These are phyloP conservation scores for Buathra laborator DNA, from an alignment of 2,888 invertebrate species.

Conservation along the genomic window DNA sequence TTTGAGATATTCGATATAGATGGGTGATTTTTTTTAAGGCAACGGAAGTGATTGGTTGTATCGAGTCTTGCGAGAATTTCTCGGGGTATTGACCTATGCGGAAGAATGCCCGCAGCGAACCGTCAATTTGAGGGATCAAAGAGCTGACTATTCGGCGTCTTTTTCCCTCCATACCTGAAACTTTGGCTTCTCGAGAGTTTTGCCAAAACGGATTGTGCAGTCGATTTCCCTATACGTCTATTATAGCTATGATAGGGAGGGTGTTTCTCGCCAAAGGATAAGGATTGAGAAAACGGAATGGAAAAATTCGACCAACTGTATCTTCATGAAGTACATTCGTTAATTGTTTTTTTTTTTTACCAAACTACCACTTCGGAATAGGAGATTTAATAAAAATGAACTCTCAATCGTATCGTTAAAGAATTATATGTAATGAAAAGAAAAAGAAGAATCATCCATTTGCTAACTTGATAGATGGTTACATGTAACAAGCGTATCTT, in stretches of 20 bases:
- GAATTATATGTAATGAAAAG: too few species aligned
- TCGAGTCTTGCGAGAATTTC: background rate
- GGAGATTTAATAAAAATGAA: too few species aligned
- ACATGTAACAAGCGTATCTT: too few species aligned
- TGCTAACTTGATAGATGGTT: too few species aligned
- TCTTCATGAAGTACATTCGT: too few species aligned
- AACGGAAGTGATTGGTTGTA: background rate
- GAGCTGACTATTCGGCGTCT: slow-evolving; percentile 10
- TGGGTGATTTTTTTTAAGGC: background rate
- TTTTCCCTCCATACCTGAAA: background rate
- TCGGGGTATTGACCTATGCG: slow-evolving; percentile 16
- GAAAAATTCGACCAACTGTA: too few species aligned
- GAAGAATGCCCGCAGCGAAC: slow-evolving; percentile 23
- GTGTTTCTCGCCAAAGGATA: background rate
- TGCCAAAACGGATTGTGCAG: slow-evolving; percentile 1
- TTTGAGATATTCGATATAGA: background rate
- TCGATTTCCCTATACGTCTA: background rate
- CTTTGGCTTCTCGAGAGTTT: background rate
- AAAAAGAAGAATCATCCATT: too few species aligned
- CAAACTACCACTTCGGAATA: too few species aligned
- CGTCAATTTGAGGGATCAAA: slow-evolving; percentile 24
- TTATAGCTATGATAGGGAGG: background rate
- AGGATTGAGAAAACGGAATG: background rate
- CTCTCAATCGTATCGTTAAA: too few species aligned
- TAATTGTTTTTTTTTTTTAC: too few species aligned